Percentiles rank a stretch among this genome's conserved stretches.
Conservation (phyloP, 1,140 invertebrate species). For the Atta colombica region DNA sequence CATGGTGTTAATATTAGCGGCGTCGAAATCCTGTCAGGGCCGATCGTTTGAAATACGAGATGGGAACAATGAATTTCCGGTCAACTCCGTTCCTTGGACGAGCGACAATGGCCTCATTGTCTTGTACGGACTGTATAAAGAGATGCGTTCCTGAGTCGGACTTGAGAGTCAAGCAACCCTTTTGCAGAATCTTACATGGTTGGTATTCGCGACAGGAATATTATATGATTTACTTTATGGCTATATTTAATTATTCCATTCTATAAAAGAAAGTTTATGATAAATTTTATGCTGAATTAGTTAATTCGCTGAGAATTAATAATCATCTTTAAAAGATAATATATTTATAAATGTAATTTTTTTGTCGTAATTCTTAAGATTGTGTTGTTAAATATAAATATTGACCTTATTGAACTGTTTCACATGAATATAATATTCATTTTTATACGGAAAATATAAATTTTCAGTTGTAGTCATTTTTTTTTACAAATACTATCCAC, state of each 20-base stretch:
- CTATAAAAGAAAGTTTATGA: neutral
- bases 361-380: neutral
- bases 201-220: neutral
- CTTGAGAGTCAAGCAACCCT: slow-evolving; percentile 13
- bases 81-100: slow-evolving; percentile 60
- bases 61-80: slow-evolving; percentile 75
- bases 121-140: slow-evolving; percentile 66
- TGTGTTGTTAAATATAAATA: too few species aligned
- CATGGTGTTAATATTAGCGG: slow-evolving; percentile 74
- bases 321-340: neutral
- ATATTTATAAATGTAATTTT: neutral
- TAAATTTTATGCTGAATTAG: neutral
- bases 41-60: slow-evolving; percentile 61
- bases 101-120: slow-evolving; percentile 75
- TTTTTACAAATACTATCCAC: too few species aligned
- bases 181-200: neutral
- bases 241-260: neutral
- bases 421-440: too few species aligned
- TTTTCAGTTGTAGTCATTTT: too few species aligned
- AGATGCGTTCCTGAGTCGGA: slow-evolving; percentile 58
- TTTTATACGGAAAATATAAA: too few species aligned
- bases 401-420: too few species aligned
- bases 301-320: neutral
- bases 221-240: neutral
- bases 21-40: slow-evolving; percentile 58